A percentile compares a stretch with the other conserved stretches of the same genome.
phyloP scores from a whole-genome alignment of 2,113 vertebrate genomes.

The Neofelis nebulosa region DNA sequence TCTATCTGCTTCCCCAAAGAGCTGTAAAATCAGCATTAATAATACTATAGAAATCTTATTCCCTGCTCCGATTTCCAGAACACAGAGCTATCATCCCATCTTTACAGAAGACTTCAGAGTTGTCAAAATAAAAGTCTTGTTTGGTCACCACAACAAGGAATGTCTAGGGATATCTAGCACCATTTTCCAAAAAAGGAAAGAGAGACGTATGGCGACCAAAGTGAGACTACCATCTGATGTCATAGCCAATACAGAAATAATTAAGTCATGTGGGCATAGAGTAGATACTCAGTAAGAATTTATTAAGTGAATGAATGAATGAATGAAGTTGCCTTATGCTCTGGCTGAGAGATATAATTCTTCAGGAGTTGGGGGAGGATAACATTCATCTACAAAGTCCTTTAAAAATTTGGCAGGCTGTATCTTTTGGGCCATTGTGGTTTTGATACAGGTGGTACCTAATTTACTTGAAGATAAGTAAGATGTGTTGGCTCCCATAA shows the following conservation, averaged over 20 bases:
- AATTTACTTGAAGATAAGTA: neutral
- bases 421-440: neutral
- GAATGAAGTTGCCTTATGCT: neutral
- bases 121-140: neutral
- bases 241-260: neutral
- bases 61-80: constrained; percentile 26
- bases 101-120: neutral
- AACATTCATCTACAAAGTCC: neutral
- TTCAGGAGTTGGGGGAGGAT: neutral
- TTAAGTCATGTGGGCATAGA: neutral
- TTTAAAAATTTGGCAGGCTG: neutral
- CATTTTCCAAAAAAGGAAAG: neutral
- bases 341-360: neutral
- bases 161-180: neutral
- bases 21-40: neutral
- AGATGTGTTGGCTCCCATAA: neutral
- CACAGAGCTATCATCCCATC: neutral
- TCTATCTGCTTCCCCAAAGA: constrained; percentile 4
- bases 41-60: neutral
- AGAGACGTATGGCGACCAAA: neutral
- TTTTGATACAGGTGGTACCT: neutral
- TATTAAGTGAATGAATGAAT: neutral
- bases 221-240: neutral
- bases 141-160: neutral
- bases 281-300: neutral